Percentiles rank a stretch among this genome's conserved stretches.
phyloP scores from a whole-genome alignment of 2,888 invertebrate species.

The Dromius quadrimaculatus region DNA sequence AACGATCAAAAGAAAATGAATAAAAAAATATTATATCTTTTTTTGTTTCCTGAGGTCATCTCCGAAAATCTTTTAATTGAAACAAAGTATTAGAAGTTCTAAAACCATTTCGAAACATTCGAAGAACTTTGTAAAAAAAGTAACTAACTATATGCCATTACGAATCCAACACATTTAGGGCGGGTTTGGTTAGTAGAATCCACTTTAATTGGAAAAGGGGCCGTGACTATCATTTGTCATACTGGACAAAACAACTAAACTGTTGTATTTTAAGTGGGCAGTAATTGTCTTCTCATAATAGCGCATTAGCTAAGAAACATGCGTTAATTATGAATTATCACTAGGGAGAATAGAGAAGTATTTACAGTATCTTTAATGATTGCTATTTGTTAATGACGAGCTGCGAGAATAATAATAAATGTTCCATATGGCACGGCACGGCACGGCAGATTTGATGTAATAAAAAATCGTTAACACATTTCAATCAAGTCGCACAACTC shows the following conservation, averaged over 20 bases:
- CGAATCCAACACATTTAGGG: slow-evolving; percentile 37
- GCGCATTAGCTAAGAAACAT: slow-evolving; percentile 30
- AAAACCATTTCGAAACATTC: slow-evolving; percentile 13
- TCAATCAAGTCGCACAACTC: no score
- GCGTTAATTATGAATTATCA: slow-evolving; percentile 35
- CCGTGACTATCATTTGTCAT: slow-evolving; percentile 49
- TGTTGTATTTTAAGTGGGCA: slow-evolving; percentile 38
- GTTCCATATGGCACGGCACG: no score
- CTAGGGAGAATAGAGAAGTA: slow-evolving; percentile 3
- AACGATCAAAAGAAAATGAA: no score
- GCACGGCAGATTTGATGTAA: no score
- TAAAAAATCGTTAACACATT: no score
- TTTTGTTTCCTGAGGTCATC: no score
- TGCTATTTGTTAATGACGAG: slow-evolving; percentile 13
- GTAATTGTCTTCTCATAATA: slow-evolving; percentile 38
- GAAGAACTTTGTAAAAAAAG: slow-evolving; percentile 7
- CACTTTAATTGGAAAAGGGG: slow-evolving; percentile 51
- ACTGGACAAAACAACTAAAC: slow-evolving; percentile 24
- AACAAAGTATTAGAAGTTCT: slow-evolving; percentile 10
- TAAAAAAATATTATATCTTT: no score
- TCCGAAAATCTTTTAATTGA: slow-evolving; percentile 11
- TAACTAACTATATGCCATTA: not conserved
- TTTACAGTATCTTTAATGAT: slow-evolving; percentile 14
- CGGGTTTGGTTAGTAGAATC: slow-evolving; percentile 40
- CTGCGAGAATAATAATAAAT: not conserved